A percentile compares a stretch with the other conserved stretches of the same genome.
Evolutionary conservation across 2,888 invertebrate genomes (phyloP).

Genomic region (Hyalella azteca): DNA sequence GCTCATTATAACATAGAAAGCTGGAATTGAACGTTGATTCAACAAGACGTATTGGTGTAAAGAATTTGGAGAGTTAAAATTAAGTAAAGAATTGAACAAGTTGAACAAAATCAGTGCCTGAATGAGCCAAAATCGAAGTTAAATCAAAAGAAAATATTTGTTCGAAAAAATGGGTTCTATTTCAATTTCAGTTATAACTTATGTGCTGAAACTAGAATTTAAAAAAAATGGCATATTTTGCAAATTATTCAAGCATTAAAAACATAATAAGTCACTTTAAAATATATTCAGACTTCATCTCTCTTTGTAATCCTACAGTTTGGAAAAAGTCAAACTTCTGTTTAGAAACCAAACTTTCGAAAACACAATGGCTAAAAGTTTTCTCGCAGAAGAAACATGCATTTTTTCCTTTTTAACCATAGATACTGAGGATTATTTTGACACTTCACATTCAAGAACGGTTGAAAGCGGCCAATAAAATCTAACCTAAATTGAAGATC

Average conservation of each 20-base stretch:
- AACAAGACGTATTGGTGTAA: too few species aligned
- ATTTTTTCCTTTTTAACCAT: neutral
- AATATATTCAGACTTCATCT: too few species aligned
- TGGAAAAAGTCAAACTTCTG: too few species aligned
- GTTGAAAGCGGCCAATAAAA: neutral
- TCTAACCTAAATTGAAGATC: neutral
- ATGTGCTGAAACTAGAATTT: neutral
- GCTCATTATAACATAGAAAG: too few species aligned
- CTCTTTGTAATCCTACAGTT: neutral
- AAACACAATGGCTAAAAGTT: neutral
- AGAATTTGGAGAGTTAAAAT: too few species aligned
- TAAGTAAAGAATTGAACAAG: too few species aligned
- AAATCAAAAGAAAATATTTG: neutral
- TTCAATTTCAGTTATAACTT: neutral
- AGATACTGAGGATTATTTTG: neutral
- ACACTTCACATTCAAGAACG: neutral
- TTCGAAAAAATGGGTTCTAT: neutral
- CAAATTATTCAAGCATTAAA: neutral
- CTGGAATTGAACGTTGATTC: too few species aligned
- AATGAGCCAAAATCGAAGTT: neutral
- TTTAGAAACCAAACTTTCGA: too few species aligned
- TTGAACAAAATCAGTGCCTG: neutral
- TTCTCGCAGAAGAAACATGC: neutral
- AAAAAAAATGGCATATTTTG: neutral
- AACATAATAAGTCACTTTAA: too few species aligned